Base-by-base conservation (phyloP, 1,140 invertebrate genomes). In the Agrilus planipennis region DNA sequence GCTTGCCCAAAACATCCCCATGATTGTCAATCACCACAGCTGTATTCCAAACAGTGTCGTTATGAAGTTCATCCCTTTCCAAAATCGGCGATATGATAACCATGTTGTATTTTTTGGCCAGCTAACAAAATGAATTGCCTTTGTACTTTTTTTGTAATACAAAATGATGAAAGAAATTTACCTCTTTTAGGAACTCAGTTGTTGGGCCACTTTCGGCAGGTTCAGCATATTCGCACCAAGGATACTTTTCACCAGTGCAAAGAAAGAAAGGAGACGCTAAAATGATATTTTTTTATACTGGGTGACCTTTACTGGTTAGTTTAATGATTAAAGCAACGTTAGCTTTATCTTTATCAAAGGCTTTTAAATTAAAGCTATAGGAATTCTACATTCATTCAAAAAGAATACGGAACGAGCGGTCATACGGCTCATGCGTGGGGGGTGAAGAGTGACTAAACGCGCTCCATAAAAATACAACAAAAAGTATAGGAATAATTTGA, bases 171-270 rank as follows among this genome's bases (percentile, higher is more conserved):
- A 34, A 5, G 18, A 45, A 34, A 44, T 43, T 45, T 57, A 86
- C 76, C 55, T 86, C 70, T 57, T 80, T 74, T 3, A 96, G 58
- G 49, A 97, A 80, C 52, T 73, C 69, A 5, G 83, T 91, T 1
- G 89, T 87, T 0, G 89, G 84, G 1, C 95, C 95, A 53, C 71
- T 70, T 58, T 85, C 74, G 12, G 83, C 89, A 49, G 79, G 77
- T 67, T 99, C 95, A 2, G 94, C 93, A 67, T 97, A 95, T 65
- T 99, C 89, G 59, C 81, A 86, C 95, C 95, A 99, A 0, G 93
- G 94, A 44, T 81, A 71, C 60, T 93, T 92, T 68, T 99, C 95
- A 31, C 95, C 68, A 0, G 95, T 99, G 60, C 93, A 98, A 65
- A 99, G 98, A 0, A 86, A 89, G 72, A 98, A 99, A 4, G 95